Evolutionary conservation across 1,140 invertebrate genomes (phyloP), one percentile per base, ranked within the genome.

Genomic region (Atta texana): DNA sequence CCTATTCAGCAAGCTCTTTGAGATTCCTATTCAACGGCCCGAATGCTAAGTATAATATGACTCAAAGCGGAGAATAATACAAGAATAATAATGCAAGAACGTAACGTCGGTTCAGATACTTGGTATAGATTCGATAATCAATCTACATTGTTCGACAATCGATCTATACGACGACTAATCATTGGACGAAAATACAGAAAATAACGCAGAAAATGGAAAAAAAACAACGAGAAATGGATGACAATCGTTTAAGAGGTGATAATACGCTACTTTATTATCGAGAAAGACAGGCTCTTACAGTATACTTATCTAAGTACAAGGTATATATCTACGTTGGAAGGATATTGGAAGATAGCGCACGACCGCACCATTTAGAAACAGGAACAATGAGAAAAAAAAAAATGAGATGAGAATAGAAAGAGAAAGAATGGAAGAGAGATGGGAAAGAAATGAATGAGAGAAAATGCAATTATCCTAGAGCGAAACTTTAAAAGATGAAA

Each of bases 261-360:
- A 88, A 89, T 72, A 53, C 24, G 34, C 8, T 72, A 55, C 57
- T 90, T 89, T 89, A 89, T 89, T 87, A 89, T 55, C 74, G 34
- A 87, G 49, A 57, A 77, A 63, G 66, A 85, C 61, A 75, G 74
- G 3, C 84, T 77, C 85, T 90, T 78, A 31, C 21, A n/a, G 44
- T 49, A 14, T 76, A 57, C 49, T 69, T 77, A n/a, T 53, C 71
- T 28, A 64, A 71, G 75, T 75, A 80, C 66, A 69, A 66, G 71
- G 72, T 88, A 87, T 69, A 87, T 69, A 87, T 69, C 69, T 64
- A 71, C 61, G 55, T 31, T 21, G 68, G 21, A 87, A 80, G 61
- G 68, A 57, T 61, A 89, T n/a, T 61, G 28, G 28, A 63, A 59
- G 57, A 72, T 49, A 63, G 18, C 53, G 44, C 72, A 34, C 55